These are phyloP conservation scores for Lycaena phlaeas DNA, from an alignment of 2,888 invertebrate species.

Conservation along the genomic window DNA sequence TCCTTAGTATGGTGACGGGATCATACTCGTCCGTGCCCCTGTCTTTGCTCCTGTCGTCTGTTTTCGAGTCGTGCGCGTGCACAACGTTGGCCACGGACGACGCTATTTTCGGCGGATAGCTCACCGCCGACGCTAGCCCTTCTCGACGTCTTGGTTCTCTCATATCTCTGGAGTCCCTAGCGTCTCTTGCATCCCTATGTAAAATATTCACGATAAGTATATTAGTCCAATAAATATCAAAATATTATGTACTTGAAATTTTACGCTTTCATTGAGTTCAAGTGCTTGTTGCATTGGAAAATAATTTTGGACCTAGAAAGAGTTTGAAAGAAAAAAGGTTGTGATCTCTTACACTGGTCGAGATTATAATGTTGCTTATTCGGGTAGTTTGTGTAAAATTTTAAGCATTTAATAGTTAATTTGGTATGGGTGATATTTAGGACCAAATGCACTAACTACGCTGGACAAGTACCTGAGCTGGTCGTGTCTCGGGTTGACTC, in stretches of 20 bases:
- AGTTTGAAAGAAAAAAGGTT: no score
- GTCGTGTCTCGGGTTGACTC: slow-evolving; percentile 57
- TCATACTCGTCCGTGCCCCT: slow-evolving; percentile 37
- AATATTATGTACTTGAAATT: no score
- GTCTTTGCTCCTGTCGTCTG: slow-evolving; percentile 18
- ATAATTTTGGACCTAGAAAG: no score
- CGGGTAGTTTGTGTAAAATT: no score
- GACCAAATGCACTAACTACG: no score
- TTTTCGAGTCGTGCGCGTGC: slow-evolving; percentile 5
- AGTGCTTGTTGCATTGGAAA: no score
- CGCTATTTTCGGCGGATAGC: slow-evolving; percentile 27
- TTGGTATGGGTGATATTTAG: no score
- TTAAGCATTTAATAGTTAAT: no score
- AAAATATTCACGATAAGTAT: background rate
- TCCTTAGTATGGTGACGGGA: slow-evolving; percentile 47
- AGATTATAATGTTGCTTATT: no score
- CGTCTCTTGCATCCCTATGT: slow-evolving; percentile 12
- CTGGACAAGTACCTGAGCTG: slow-evolving; percentile 30
- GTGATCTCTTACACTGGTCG: no score
- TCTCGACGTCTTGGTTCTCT: slow-evolving; percentile 32
- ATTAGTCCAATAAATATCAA: background rate
- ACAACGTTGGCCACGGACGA: slow-evolving; percentile 29
- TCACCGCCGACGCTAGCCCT: slow-evolving; percentile 31
- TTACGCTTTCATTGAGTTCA: no score
- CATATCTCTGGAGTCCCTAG: slow-evolving; percentile 13